These are phyloP conservation scores for Lanistes nyassanus DNA, from an alignment of 1,140 invertebrate genomes.

Conservation along the genomic window DNA sequence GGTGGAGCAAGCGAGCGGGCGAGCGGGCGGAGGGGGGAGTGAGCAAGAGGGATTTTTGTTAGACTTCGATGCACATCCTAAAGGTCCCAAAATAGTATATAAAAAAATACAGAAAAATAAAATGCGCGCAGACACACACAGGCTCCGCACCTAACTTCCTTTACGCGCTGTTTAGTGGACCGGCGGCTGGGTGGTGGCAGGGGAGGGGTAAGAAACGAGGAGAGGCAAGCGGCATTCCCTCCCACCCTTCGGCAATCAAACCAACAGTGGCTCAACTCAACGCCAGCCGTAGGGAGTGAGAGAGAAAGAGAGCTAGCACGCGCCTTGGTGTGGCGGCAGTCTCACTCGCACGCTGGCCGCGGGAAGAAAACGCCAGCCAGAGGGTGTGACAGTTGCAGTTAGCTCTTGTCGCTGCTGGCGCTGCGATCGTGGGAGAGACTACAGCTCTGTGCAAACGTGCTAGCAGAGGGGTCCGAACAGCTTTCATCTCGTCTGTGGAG, in stretches of 20 bases:
- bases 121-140: no score
- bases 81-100: no score
- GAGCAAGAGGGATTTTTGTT: no score
- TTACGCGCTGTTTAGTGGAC: no score
- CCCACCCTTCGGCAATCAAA: background rate
- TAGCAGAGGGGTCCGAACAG: no score
- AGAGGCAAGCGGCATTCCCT: background rate
- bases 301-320: background rate
- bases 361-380: background rate
- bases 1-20: slow-evolving; percentile 2
- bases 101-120: no score
- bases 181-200: background rate
- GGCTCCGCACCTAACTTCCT: no score
- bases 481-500: no score
- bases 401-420: no score
- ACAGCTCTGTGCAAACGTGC: no score
- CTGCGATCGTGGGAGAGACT: no score
- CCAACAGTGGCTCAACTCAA: background rate
- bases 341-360: background rate
- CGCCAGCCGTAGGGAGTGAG: background rate
- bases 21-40: background rate
- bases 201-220: background rate
- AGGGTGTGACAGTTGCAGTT: slow-evolving; percentile 1
- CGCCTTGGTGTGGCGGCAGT: background rate
- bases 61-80: no score